These are phyloP conservation scores for Melinaea marsaeus DNA, from an alignment of 2,888 invertebrate species.

Conservation along the genomic window DNA sequence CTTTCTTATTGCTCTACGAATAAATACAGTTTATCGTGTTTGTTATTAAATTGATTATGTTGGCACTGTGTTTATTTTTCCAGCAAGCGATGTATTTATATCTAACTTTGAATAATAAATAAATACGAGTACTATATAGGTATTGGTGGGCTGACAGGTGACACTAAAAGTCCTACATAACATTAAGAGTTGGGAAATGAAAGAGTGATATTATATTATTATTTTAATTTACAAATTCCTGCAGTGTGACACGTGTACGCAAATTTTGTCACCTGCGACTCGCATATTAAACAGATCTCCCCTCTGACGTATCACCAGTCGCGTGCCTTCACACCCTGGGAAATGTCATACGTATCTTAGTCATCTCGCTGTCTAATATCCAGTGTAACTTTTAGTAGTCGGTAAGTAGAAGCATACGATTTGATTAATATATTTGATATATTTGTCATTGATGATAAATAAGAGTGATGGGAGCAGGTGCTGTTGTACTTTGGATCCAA, in stretches of 20 bases:
- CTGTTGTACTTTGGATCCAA: too few species aligned
- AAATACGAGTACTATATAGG: too few species aligned
- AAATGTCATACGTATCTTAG: not conserved
- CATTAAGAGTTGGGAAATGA: not conserved
- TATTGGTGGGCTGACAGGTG: too few species aligned
- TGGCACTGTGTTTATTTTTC: not conserved
- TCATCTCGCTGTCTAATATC: too few species aligned
- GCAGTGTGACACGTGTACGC: not conserved
- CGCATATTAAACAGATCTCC: not conserved
- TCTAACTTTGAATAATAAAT: too few species aligned
- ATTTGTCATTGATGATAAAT: too few species aligned
- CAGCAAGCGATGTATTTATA: not conserved
- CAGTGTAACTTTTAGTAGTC: too few species aligned
- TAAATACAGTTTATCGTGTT: not conserved
- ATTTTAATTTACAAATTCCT: not conserved
- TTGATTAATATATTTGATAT: too few species aligned
- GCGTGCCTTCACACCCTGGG: not conserved
- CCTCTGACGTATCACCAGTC: not conserved
- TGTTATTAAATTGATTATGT: constrained; percentile 1
- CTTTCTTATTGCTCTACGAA: not conserved
- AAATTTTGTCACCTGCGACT: constrained; percentile 4
- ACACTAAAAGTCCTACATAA: too few species aligned
- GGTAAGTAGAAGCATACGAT: too few species aligned
- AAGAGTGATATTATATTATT: not conserved
- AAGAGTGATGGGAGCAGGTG: too few species aligned